Evolutionary conservation across 2,888 invertebrate species (phyloP), one percentile per base, ranked within the genome.

Genomic region (Belgica antarctica): DNA sequence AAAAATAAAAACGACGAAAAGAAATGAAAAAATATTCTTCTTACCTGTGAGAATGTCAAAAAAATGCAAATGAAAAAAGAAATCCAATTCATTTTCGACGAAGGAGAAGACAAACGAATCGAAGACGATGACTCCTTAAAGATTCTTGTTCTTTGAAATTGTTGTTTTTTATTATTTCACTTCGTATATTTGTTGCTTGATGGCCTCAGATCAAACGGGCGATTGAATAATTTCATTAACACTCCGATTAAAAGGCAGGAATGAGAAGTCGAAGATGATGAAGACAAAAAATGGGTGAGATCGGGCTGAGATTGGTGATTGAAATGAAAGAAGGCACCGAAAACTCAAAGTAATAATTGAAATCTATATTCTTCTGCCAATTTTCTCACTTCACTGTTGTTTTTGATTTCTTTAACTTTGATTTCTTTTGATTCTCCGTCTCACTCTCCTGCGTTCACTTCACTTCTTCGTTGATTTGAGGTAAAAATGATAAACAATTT

Each of bases 31-130:
- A 46, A 47, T 19, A 27, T 47, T 68, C 57, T 68, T 68, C 68
- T 68, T 68, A 68, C 68, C 68, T 68, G 68, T 68, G 68, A 68
- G 68, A 68, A 68, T 68, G 68, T 68, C 68, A 68, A 68, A 68
- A 68, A 68, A 68, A 68, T 68, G 68, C 68, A 68, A 68, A 68
- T 68, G 68, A 68, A 68, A 57, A 68, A 68, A 68, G 68, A 68
- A 68, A 68, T 68, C 68, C 68, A 68, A 68, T 68, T 68, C 68
- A 68, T 68, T 68, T 68, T 68, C 52, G 57, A 59, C 52, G 52
- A 52, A 52, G 52, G 52, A 52, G 65, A 66, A 47, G 46, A 66
- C 65, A 47, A 61, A 25, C 61, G 61, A 61, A 61, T n/a, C 27
- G 28, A 25, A 66, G 65, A 46, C 47, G 52, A 52, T 27, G 27